Evolutionary conservation across 23 tunicate genomes (phyloP).

Genomic region (Ciona savignyi): DNA sequence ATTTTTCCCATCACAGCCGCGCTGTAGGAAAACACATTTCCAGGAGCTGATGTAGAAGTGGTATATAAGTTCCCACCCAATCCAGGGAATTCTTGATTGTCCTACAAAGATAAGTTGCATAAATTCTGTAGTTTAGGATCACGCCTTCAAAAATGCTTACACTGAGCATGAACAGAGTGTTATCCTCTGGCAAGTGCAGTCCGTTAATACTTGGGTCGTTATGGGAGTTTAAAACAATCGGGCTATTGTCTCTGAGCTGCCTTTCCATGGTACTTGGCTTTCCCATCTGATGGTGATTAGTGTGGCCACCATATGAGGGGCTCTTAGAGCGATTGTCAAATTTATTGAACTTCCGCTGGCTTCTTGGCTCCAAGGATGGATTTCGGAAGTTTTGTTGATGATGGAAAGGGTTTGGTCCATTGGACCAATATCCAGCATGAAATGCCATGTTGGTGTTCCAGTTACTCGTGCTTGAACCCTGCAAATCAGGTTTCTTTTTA

Average conservation of each 20-base stretch:
- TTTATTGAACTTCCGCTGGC: background rate
- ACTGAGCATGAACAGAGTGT: background rate
- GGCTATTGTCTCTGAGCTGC: background rate
- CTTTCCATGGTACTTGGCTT: too few relatives aligned
- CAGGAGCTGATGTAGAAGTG: background rate
- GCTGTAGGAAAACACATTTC: conserved; percentile 27
- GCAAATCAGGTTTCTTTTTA: too few relatives aligned
- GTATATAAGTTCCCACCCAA: conserved; percentile 15
- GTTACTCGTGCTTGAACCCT: background rate
- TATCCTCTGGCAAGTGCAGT: background rate
- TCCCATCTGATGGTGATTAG: too few relatives aligned
- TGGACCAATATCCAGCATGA: background rate
- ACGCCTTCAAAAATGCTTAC: background rate
- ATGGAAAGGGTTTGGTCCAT: background rate
- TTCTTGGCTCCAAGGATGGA: background rate
- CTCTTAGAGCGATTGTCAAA: too few relatives aligned
- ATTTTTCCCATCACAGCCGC: conserved; percentile 40
- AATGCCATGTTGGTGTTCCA: background rate
- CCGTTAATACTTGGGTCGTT: background rate
- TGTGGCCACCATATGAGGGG: too few relatives aligned
- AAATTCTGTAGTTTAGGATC: background rate
- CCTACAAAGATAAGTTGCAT: conserved; percentile 9
- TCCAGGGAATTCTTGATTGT: conserved; percentile 71
- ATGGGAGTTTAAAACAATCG: background rate
- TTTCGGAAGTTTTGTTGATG: background rate